A percentile compares a stretch with the other conserved stretches of the same genome.
Evolutionary conservation across 2,888 invertebrate species (phyloP).

Genomic region (Adineta ricciae): DNA sequence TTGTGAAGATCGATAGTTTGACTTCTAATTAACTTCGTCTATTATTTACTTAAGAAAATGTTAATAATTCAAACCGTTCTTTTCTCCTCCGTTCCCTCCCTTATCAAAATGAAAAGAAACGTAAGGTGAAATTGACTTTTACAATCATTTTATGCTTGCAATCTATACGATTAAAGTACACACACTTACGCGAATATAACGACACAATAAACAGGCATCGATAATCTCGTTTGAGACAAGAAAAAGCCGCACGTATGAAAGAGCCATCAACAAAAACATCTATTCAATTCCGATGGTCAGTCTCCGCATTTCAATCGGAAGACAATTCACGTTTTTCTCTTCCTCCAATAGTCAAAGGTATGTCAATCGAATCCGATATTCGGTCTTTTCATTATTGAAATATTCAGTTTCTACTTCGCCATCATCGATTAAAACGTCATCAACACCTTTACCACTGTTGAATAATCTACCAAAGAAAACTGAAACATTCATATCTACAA

Average conservation of each 20-base stretch:
- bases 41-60: not conserved
- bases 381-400: too few relatives aligned
- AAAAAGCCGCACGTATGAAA: not conserved
- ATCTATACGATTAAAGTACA: too few relatives aligned
- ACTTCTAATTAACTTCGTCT: not conserved
- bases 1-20: too few relatives aligned
- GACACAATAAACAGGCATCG: too few relatives aligned
- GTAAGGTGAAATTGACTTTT: too few relatives aligned
- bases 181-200: too few relatives aligned
- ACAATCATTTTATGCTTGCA: too few relatives aligned
- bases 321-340: too few relatives aligned
- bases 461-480: not conserved
- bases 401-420: not conserved
- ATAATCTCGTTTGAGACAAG: too few relatives aligned
- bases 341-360: not conserved
- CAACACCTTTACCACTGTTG: not conserved
- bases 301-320: not conserved
- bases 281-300: not conserved
- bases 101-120: too few relatives aligned
- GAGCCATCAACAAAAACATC: not conserved
- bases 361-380: too few relatives aligned
- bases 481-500: not conserved
- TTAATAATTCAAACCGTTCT: not conserved
- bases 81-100: not conserved
- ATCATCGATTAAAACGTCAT: not conserved